Base-by-base conservation (phyloP, 2,113 vertebrate species). In the Petrocephalus zakoni region DNA sequence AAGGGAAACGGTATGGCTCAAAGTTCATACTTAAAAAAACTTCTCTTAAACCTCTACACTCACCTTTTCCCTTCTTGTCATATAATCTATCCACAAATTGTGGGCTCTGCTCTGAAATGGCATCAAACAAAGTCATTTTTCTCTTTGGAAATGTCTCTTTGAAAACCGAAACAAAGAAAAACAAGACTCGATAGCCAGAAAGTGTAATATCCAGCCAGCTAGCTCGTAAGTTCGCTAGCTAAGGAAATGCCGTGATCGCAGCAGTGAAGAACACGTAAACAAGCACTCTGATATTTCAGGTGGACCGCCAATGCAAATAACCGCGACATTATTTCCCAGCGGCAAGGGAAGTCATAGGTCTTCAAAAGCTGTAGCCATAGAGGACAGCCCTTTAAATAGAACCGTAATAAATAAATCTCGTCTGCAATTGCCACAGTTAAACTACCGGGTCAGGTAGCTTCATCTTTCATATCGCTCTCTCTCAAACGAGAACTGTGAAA, bases 401-500 rank as follows among this genome's bases (percentile, higher is more conserved):
- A 56, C 84, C 22, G 84, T 55, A 86, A 86, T 86, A 86, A 86
- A 86, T 86, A 86, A 55, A 83, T 55, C 9, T 55, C 47, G 22
- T 56, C 25, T 56, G 84, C 52, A 19, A 55, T 29, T 21, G 49
- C 25, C 51, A 55, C 84, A 55, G 51, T n/a, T 34, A 21, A 85
- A 34, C 42, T 82, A 82, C 78, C 78, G 8, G 49, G 25, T 53
- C 51, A 88, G 82, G 86, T 88, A 78, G 56, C 87, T 87, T 86
- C 85, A 58, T 51, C 55, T 46, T 17, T 89, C 72, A 64, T 55
- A 89, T 42, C 22, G 34, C 47, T 78, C 51, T 85, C 72, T 87
- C 86, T 86, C 42, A 87, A 90, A 88, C 56, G 84, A 90, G 88
- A 89, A 87, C 90, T 72, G 87, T 68, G 61, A 81, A 56, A 56